These are phyloP conservation scores for Eupsittula cactorum DNA, from an alignment of 2,113 vertebrate species.

Conservation along the genomic window DNA sequence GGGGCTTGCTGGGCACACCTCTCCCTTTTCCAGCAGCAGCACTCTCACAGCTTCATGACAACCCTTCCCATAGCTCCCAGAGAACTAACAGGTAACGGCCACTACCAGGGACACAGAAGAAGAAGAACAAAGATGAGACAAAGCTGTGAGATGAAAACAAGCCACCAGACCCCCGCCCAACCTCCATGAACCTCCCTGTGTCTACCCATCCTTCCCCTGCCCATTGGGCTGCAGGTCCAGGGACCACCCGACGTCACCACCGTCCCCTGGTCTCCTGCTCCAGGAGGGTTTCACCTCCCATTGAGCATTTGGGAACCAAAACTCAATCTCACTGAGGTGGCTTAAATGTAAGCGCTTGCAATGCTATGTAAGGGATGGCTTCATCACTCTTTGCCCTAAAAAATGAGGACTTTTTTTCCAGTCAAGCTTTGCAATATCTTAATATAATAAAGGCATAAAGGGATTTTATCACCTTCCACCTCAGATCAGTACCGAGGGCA, in stretches of 20 bases:
- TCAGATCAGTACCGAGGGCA: background rate
- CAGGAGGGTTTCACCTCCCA: background rate
- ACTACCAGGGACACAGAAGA: background rate
- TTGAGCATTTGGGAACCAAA: background rate
- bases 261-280: background rate
- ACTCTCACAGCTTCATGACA: background rate
- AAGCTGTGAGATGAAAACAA: background rate
- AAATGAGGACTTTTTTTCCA: background rate
- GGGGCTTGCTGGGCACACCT: background rate
- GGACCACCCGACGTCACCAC: background rate
- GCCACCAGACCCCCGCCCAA: background rate
- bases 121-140: background rate
- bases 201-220: background rate
- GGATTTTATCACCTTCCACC: background rate
- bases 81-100: background rate
- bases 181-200: accelerated
- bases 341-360: background rate
- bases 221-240: background rate
- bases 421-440: background rate
- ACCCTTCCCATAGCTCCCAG: background rate
- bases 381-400: background rate
- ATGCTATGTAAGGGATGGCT: background rate
- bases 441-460: background rate
- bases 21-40: background rate
- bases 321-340: background rate